Base-by-base conservation (phyloP, 2,113 vertebrate species). In the Lutjanus erythropterus region DNA sequence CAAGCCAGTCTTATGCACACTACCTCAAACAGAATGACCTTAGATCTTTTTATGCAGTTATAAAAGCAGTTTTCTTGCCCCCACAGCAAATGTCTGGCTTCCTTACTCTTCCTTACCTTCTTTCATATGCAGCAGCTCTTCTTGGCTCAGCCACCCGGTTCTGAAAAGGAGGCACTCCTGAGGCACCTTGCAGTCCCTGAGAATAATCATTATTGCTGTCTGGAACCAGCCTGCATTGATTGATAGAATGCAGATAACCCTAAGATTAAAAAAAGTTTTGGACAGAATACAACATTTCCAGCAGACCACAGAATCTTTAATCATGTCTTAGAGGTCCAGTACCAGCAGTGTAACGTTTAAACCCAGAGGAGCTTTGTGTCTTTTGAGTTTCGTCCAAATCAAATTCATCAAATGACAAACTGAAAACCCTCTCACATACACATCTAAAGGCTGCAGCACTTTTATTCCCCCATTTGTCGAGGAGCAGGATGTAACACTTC, bases 161-260 rank as follows among this genome's bases (percentile, higher is more conserved):
- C n/a, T 25, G 16, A 16, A 18, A 71, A 76, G 18, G 23, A 46
- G 41, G 4, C 61, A 11, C 8, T 42, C 37, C 53, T 21, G 9
- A 47, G 56, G 70, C 42, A 19, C 42, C 21, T 61, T 62, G 6
- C 16, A 39, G 52, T 58, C 21, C 25, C 29, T 53, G 21, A 46
- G 21, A 3, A 39, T 39, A 53, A 71, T 79, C 11, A 6, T 37
- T 49, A 59, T 14, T 37, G 12, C 65, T 65, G 33, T 50, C 55
- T 76, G 55, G 71, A 65, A 27, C 14, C n/a, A 58, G 18, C 52
- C 49, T 58, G 5, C 8, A 35, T 7, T 77, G 81, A 84, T 69
- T 49, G 41, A 70, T 59, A 3, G 39, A 27, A 47, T 56, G 42
- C 74, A 65, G 21, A 66, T 53, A 41, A 47, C 15, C 41, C 35